Evolutionary conservation across 2,113 vertebrate genomes (phyloP).

Genomic region (Argyrosomus japonicus): DNA sequence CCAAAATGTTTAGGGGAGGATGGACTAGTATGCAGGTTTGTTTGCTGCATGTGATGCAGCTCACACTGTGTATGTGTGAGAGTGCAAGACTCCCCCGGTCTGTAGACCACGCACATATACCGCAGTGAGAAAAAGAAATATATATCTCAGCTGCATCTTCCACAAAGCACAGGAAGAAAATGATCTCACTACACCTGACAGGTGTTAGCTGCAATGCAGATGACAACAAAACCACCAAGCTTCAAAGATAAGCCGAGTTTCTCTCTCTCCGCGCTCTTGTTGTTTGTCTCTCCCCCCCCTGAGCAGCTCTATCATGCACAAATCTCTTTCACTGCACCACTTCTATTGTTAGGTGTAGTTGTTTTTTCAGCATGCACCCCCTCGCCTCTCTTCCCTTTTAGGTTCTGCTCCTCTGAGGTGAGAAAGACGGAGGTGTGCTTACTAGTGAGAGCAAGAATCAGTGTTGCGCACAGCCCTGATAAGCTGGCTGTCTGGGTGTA

Average conservation of each 20-base stretch:
- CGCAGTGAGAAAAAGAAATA: neutral
- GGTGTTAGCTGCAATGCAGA: slow-evolving; percentile 57
- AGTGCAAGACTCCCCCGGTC: neutral
- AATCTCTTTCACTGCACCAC: slow-evolving; percentile 16
- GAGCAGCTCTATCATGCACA: neutral
- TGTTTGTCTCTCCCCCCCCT: neutral
- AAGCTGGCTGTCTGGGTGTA: neutral
- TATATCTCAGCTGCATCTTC: slow-evolving; percentile 43
- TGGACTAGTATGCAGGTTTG: slow-evolving; percentile 16
- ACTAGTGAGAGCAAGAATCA: slow-evolving; percentile 7
- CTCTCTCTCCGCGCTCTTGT: slow-evolving; percentile 8
- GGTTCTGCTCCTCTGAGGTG: neutral
- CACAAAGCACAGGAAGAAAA: slow-evolving; percentile 45
- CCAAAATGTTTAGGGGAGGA: slow-evolving; percentile 27
- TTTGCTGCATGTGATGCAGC: slow-evolving; percentile 38
- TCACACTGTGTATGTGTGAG: neutral
- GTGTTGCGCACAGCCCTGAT: neutral
- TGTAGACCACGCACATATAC: neutral
- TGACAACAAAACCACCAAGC: slow-evolving; percentile 42
- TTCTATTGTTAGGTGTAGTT: slow-evolving; percentile 24
- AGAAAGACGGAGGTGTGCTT: slow-evolving; percentile 39
- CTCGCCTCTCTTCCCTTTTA: neutral
- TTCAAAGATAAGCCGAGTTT: slow-evolving; percentile 44
- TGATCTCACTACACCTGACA: slow-evolving; percentile 57
- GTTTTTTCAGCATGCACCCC: neutral